Conservation (phyloP, 2,113 vertebrate species). For the Saimiri boliviensis region DNA sequence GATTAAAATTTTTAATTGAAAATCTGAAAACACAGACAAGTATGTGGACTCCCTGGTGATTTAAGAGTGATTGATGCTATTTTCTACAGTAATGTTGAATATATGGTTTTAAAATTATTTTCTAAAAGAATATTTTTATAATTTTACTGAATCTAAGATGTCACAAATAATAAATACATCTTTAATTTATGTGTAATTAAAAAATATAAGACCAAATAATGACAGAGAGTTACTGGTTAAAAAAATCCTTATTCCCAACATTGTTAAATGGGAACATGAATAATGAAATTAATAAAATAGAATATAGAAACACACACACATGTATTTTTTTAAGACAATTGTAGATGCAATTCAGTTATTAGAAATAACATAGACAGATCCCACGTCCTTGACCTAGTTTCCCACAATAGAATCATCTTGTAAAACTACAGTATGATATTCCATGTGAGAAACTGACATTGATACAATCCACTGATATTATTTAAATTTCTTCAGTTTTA, state of each 20-base stretch:
- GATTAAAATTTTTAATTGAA: constrained; percentile 38
- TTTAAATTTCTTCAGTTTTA: not conserved
- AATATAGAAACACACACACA: not conserved
- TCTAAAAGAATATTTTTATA: not conserved
- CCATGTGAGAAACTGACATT: not conserved
- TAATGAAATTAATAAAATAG: not conserved
- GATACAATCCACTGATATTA: not conserved
- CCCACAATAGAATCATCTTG: not conserved
- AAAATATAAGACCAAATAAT: not conserved
- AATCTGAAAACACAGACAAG: not conserved
- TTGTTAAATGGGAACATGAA: not conserved
- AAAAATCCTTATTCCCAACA: not conserved
- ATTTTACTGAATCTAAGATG: not conserved
- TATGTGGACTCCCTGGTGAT: not conserved
- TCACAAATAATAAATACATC: not conserved
- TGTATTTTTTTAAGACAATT: not conserved
- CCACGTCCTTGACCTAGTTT: not conserved
- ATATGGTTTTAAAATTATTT: not conserved
- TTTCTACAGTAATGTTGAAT: not conserved
- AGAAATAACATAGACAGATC: not conserved
- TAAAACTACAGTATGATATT: not conserved
- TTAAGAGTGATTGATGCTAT: not conserved
- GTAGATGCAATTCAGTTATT: not conserved
- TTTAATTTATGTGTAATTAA: not conserved
- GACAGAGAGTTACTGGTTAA: not conserved